These are phyloP conservation scores for Acanthacorydalis orientalis DNA, from an alignment of 2,888 invertebrate species.

Conservation along the genomic window DNA sequence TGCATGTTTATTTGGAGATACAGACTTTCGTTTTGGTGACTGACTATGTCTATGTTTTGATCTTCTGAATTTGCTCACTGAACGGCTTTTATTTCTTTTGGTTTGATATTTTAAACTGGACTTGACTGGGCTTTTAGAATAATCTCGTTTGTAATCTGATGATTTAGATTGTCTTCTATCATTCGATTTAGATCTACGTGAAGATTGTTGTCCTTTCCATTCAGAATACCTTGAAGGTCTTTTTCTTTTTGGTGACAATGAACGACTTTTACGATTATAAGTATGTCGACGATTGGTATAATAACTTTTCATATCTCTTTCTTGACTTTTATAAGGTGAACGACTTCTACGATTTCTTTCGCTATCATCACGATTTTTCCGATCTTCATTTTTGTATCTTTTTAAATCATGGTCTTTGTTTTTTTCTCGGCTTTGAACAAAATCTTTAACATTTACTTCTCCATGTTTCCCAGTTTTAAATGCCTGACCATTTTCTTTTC, in stretches of 20 bases:
- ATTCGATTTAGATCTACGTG: not conserved
- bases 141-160: not conserved
- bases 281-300: not conserved
- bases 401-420: not conserved
- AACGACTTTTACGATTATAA: not conserved
- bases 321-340: not conserved
- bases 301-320: not conserved
- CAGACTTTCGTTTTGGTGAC: conserved; percentile 2
- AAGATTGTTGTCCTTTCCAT: not conserved
- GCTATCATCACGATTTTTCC: conserved; percentile 1
- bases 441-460: conserved; percentile 7
- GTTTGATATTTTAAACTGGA: not conserved
- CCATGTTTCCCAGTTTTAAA: conserved; percentile 15
- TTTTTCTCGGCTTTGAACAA: not conserved
- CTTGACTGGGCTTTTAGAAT: not conserved
- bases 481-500: conserved; percentile 1
- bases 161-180: not conserved
- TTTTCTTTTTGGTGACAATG: not conserved
- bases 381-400: conserved; percentile 1
- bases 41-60: conserved; percentile 3
- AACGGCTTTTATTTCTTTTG: not conserved
- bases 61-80: conserved; percentile 2
- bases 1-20: conserved; percentile 8
- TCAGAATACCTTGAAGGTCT: not conserved
- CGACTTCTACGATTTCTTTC: not conserved